Evolutionary conservation across 2,113 vertebrate genomes (phyloP), one percentile per base, ranked within the genome.

Genomic region (Bambusicola thoracicus): DNA sequence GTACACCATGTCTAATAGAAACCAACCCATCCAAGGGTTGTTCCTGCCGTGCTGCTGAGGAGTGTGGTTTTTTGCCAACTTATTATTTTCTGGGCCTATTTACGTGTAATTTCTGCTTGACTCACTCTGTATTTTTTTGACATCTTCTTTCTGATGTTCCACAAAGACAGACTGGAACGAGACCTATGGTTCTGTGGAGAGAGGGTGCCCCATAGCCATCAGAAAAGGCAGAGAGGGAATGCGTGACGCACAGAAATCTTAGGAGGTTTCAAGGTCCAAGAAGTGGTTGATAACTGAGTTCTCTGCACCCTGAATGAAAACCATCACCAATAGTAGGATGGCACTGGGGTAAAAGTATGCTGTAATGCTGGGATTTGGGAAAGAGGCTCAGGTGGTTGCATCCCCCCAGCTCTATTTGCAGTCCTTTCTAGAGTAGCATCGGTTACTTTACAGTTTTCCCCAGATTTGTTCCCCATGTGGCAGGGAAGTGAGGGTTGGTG

Each of bases 51-150:
- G 51, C 51, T 0, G 2, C 43, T 55, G 61, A 81, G 21, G 74
- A 91, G n/a, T 51, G 87, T 79, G 78, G 69, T 61, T 92, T 96
- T 91, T 48, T 87, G 66, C 58, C 65, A 93, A 3, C 29, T 72
- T 59, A 17, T 2, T 92, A 63, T 72, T 89, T 92, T 76, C 12
- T 3, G 53, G 44, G 51, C 43, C 48, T 79, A 30, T 89, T 87
- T 79, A 87, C 58, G 40, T 46, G 16, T 51, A 89, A 75, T 61
- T 22, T 68, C 32, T 65, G 62, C 20, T 48, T 56, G 56, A 5
- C 22, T 75, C n/a, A 17, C 46, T 65, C 66, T 62, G 36, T 48
- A 8, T 51, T 51, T 51, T 25, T 67, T 51, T 84, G 43, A 40
- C n/a, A 20, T 41, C 20, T 82, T 77, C 69, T 59, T 88, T 81